Conservation (phyloP, 1,140 invertebrate genomes). For the Limonius californicus region DNA sequence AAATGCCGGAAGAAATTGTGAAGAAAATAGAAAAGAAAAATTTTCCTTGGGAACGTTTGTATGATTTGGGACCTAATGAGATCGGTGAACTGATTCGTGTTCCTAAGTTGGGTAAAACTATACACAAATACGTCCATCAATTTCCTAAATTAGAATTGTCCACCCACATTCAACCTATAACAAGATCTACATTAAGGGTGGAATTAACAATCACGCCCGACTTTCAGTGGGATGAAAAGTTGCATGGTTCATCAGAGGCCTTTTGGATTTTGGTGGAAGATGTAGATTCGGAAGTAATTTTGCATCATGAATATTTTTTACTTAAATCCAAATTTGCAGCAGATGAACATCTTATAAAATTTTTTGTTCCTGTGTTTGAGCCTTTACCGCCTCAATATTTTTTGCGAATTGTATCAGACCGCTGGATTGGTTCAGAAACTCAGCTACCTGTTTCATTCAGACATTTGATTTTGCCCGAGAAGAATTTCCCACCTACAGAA, state of each 20-base stretch:
- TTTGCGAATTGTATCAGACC: constrained; percentile 73
- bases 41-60: constrained; percentile 89
- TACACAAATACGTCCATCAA: constrained; percentile 97
- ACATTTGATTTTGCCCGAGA: constrained; percentile 96
- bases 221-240: constrained; percentile 98
- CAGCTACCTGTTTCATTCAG: constrained; percentile 96
- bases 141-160: constrained; percentile 93
- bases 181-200: constrained; percentile 87
- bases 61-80: constrained; percentile 95
- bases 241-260: constrained; percentile 92
- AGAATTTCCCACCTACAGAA: constrained; percentile 96
- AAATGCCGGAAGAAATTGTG: constrained; percentile 97
- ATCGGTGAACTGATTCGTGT: constrained; percentile 95
- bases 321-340: constrained; percentile 91
- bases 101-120: constrained; percentile 94
- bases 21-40: constrained; percentile 99
- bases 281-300: constrained; percentile 91
- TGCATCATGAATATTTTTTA: constrained; percentile 98
- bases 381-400: constrained; percentile 98
- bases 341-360: constrained; percentile 96
- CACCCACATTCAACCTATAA: constrained; percentile 97
- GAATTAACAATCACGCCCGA: constrained; percentile 98
- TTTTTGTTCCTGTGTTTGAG: constrained; percentile 98
- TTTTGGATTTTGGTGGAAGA: constrained; percentile 99
- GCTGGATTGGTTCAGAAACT: constrained; percentile 92